Evolutionary conservation across 2,113 vertebrate species (phyloP), one percentile per base, ranked within the genome.

Genomic region (Plectropomus leopardus): DNA sequence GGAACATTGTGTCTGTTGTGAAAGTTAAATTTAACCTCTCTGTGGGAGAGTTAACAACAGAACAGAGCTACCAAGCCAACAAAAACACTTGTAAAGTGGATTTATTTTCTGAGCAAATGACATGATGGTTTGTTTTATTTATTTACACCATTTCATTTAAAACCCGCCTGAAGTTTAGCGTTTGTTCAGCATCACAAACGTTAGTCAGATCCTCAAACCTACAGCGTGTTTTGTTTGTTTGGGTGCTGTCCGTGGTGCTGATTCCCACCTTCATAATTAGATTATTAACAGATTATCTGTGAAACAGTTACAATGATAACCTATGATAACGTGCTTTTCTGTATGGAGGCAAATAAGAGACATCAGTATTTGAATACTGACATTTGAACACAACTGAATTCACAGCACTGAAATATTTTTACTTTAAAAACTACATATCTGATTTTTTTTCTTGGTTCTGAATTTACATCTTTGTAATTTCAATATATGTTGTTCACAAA

Each of bases 191-290:
- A 53, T 58, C 1, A 55, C 47, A 64, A 23, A 65, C 14, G 2
- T 53, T 10, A 71, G 11, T 4, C 34, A 23, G 11, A 10, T 40
- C 3, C 7, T 8, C 36, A 51, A 13, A 73, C 23, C 17, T 28
- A 34, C 45, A 73, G 54, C 59, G 28, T 36, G n/a, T 23, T 48
- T 68, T 78, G 32, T 86, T 88, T 84, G 61, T 85, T 60, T 66
- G 47, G 82, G 85, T 69, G 71, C 92, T 93, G 87, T 93, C 89
- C 90, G 26, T 78, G 91, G 88, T 92, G 55, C 93, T 91, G 83
- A 85, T 53, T 64, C n/a, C 7, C 36, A 59, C 23, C 51, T 72
- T n/a, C 9, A 2, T 50, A 66, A 66, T 66, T 26, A 19, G 6
- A 40, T 72, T 9, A 55, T 30, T 58, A 64, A 60, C 30, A 55